phyloP scores from a whole-genome alignment of 2,113 vertebrate genomes.

The Clupea harengus region DNA sequence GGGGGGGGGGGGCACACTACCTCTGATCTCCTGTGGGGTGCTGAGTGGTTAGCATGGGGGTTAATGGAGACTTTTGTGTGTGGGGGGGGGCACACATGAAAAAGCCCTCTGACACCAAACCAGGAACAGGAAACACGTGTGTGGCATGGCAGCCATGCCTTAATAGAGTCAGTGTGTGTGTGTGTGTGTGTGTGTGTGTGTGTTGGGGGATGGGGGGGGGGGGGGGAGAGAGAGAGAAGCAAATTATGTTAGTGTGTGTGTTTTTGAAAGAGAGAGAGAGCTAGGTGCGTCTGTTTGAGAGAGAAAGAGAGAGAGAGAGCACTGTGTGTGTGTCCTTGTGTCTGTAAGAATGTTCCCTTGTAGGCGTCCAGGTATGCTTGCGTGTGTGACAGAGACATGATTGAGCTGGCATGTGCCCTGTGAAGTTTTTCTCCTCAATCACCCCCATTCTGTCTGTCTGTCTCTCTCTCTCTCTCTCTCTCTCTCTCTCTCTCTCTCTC shows the following conservation, averaged over 20 bases:
- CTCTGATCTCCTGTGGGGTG: conserved; percentile 17
- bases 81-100: conserved; percentile 15
- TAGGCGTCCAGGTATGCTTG: not conserved
- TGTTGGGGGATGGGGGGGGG: too few relatives aligned
- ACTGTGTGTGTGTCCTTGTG: not conserved
- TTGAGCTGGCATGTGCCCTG: too few relatives aligned
- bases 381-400: too few relatives aligned
- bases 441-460: not conserved
- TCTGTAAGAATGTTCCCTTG: not conserved
- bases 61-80: conserved; percentile 12
- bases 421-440: too few relatives aligned
- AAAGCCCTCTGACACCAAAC: conserved; percentile 8
- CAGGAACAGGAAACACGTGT: not conserved
- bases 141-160: not conserved
- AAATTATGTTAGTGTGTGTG: too few relatives aligned
- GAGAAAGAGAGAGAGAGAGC: too few relatives aligned
- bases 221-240: too few relatives aligned
- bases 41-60: conserved; percentile 16
- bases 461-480: too few relatives aligned
- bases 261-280: not conserved
- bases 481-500: not conserved
- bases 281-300: not conserved
- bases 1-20: not conserved
- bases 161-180: not conserved
- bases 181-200: not conserved